Conservation (phyloP, 2,888 invertebrate genomes). For the Eumacrocentrus americanus region DNA sequence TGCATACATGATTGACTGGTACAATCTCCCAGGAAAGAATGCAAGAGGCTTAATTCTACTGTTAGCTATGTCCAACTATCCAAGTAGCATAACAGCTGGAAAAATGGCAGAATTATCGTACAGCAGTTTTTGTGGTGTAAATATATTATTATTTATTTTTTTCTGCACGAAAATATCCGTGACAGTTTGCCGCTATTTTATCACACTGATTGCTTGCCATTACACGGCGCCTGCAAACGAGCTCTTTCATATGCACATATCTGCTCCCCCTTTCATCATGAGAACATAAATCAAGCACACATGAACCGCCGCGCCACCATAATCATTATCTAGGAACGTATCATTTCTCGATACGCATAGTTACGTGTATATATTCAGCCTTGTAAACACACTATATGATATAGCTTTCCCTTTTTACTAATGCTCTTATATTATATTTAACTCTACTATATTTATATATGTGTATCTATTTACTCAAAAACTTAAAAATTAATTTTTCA, state of each 20-base stretch:
- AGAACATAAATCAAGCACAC: constrained; percentile 3
- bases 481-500: neutral
- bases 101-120: constrained; percentile 47
- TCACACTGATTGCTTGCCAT: too few species aligned
- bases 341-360: constrained; percentile 12
- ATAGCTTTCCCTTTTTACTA: too few species aligned
- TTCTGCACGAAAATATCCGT: too few species aligned
- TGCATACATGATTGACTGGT: constrained; percentile 50
- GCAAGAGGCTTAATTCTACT: constrained; percentile 44
- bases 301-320: neutral
- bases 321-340: constrained; percentile 15
- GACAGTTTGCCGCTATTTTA: too few species aligned
- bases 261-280: neutral
- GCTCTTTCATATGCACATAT: too few species aligned
- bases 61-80: constrained; percentile 41
- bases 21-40: constrained; percentile 40
- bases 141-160: constrained; percentile 27
- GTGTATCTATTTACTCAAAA: neutral
- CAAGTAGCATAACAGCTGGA: constrained; percentile 50
- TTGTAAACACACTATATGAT: neutral
- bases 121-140: constrained; percentile 45
- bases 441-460: neutral
- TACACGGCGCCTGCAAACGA: too few species aligned
- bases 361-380: neutral
- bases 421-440: neutral